A percentile compares a stretch with the other conserved stretches of the same genome.
Conservation (phyloP, 2,888 invertebrate species). For the Empis livida region DNA sequence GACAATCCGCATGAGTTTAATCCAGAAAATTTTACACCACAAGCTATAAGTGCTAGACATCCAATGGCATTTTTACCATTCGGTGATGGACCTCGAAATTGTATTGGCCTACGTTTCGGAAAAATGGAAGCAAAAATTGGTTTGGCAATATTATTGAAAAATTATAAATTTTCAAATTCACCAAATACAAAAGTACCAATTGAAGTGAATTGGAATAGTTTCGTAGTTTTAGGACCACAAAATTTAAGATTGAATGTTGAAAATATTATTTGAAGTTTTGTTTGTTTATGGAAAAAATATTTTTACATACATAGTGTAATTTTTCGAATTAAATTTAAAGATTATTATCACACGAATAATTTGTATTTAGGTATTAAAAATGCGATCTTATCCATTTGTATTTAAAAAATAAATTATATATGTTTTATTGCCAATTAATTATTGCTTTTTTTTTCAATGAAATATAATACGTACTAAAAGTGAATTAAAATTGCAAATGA, state of each 20-base stretch:
- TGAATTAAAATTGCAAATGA: too few relatives aligned
- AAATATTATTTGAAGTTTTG: not conserved
- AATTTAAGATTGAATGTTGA: not conserved
- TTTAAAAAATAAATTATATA: too few relatives aligned
- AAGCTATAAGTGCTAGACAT: conserved; percentile 38
- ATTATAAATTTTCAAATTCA: conserved; percentile 19
- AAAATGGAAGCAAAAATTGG: conserved; percentile 28
- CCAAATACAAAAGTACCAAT: not conserved
- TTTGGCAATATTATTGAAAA: conserved; percentile 19
- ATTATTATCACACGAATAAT: too few relatives aligned
- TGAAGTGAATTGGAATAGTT: not conserved
- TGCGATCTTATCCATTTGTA: too few relatives aligned
- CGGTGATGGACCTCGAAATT: conserved; percentile 15
- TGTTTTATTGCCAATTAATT: too few relatives aligned
- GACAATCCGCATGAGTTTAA: conserved; percentile 44
- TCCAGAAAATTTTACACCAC: conserved; percentile 42
- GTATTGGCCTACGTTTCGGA: conserved; percentile 31
- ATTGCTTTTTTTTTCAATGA: too few relatives aligned
- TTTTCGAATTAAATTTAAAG: too few relatives aligned
- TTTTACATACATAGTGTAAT: too few relatives aligned
- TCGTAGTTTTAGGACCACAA: not conserved
- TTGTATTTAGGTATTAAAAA: too few relatives aligned
- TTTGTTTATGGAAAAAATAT: too few relatives aligned
- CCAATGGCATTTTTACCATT: conserved; percentile 12
- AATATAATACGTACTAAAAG: too few relatives aligned